These are phyloP conservation scores for Alosa alosa DNA, from an alignment of 2,113 vertebrate genomes.

Conservation along the genomic window DNA sequence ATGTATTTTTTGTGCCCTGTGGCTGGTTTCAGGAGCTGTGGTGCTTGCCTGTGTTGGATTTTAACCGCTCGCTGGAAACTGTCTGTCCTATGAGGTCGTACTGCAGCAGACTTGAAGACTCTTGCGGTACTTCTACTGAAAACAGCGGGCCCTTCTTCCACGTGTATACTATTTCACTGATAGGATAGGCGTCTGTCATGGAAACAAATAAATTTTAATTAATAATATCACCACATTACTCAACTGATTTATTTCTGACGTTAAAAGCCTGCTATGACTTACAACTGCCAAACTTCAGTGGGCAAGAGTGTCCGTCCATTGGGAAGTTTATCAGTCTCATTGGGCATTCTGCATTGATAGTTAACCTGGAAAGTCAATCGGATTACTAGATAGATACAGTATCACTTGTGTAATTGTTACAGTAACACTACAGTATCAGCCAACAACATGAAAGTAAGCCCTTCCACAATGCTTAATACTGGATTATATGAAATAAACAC, in stretches of 20 bases:
- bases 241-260: not conserved
- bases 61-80: conserved; percentile 75
- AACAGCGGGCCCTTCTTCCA: conserved; percentile 79
- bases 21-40: not conserved
- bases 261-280: conserved; percentile 48
- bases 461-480: not conserved
- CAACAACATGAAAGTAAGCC: not conserved
- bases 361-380: conserved; percentile 63
- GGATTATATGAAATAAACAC: not conserved
- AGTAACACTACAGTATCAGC: not conserved
- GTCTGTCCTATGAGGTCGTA: conserved; percentile 80
- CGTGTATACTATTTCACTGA: conserved; percentile 78
- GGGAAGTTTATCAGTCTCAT: conserved; percentile 83
- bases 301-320: conserved; percentile 81
- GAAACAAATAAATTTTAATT: not conserved
- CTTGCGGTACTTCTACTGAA: conserved; percentile 78
- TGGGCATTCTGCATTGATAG: conserved; percentile 80
- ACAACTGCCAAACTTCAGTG: conserved; percentile 82
- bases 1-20: not conserved
- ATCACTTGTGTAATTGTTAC: not conserved
- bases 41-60: conserved; percentile 74
- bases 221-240: not conserved
- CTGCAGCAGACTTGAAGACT: conserved; percentile 78
- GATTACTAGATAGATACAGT: not conserved
- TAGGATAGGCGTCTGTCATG: conserved; percentile 75